Evolutionary conservation across 2,797 vertebrate species (phyloP).

Genomic region (Squalus acanthias): DNA sequence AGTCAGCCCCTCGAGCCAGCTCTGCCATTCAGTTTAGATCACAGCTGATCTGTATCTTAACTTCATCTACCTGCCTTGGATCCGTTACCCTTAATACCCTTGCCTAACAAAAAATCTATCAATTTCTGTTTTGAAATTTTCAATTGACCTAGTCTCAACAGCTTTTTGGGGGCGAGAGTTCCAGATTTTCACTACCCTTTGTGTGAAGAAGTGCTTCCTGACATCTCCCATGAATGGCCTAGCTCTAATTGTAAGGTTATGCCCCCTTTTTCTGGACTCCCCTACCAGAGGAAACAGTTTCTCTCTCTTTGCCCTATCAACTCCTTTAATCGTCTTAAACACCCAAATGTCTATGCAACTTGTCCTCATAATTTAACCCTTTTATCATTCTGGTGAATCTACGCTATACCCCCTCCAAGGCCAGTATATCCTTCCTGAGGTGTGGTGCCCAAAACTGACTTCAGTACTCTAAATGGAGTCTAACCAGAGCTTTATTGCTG

Average conservation of each 20-base stretch:
- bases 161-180: too few species aligned
- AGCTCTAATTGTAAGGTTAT: too few species aligned
- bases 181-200: too few species aligned
- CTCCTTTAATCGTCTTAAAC: background rate
- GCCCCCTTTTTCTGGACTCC: too few species aligned
- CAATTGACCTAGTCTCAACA: too few species aligned
- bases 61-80: background rate
- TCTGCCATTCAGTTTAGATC: background rate
- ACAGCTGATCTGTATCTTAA: too few species aligned
- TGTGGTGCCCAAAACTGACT: background rate
- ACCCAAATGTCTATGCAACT: background rate
- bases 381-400: background rate
- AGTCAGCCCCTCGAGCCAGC: background rate
- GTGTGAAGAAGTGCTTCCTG: too few species aligned
- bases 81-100: background rate
- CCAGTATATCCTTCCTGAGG: background rate
- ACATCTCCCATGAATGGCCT: too few species aligned
- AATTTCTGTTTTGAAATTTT: too few species aligned
- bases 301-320: too few species aligned
- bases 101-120: background rate
- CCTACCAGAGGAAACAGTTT: too few species aligned
- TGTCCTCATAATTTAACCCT: background rate
- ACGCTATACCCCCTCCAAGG: background rate
- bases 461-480: background rate
- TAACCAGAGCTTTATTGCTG: too few species aligned